phyloP scores from a whole-genome alignment of 2,113 vertebrate genomes.

The Rattus rattus region DNA sequence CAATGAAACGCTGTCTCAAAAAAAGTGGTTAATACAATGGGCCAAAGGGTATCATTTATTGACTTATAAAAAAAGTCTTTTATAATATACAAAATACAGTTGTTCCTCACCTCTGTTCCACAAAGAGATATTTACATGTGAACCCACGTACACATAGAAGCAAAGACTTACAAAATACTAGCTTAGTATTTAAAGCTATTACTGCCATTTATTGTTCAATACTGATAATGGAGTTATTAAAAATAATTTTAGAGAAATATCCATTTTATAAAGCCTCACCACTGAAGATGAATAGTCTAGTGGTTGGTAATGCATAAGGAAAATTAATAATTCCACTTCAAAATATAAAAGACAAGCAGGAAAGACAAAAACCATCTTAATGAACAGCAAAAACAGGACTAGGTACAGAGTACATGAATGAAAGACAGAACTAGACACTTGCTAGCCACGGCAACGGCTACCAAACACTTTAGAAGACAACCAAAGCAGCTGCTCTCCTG shows the following conservation, averaged over 20 bases:
- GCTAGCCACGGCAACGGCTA: conserved; percentile 61
- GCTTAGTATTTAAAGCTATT: conserved; percentile 51
- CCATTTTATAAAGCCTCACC: conserved; percentile 4
- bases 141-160: not conserved
- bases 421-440: conserved; percentile 56
- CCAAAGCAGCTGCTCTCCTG: conserved; percentile 61
- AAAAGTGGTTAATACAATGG: not conserved
- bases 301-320: conserved; percentile 53
- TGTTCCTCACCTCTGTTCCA: not conserved
- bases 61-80: not conserved
- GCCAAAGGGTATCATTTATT: conserved; percentile 61
- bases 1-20: not conserved
- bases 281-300: conserved; percentile 53
- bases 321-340: conserved; percentile 71
- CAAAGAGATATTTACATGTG: not conserved
- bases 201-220: conserved; percentile 65
- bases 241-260: conserved; percentile 66
- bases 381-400: conserved; percentile 68
- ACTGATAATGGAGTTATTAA: conserved; percentile 54
- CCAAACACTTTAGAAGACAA: conserved; percentile 51
- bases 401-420: conserved; percentile 72
- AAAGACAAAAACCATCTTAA: conserved; percentile 74
- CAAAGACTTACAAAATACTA: conserved; percentile 42
- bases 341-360: conserved; percentile 58
- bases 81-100: not conserved